Base-by-base conservation (phyloP, 2,113 vertebrate species). In the Dendrocopos noguchii region DNA sequence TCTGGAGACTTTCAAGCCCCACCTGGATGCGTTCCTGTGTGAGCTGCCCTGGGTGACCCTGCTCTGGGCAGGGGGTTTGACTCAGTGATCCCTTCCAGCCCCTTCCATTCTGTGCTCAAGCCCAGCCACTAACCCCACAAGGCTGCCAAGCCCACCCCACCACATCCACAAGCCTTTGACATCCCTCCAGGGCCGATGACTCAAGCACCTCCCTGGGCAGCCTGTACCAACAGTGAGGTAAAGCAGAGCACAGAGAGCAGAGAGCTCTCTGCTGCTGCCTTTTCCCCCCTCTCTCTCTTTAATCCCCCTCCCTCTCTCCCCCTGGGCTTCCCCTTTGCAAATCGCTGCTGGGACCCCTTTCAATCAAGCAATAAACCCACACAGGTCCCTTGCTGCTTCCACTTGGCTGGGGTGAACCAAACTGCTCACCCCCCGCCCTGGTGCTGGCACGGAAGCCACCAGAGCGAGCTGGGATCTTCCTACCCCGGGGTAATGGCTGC, bases 361-460 rank as follows among this genome's bases (percentile, higher is more conserved):
- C 95, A 96, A 95, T 93, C 95, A 94, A 91, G 76, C 75, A 80
- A 73, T 82, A 92, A 93, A 94, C 76, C 91, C 42, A 15, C 59
- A 71, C 39, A 13, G 86, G 84, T 24, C 81, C 77, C 87, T 75
- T 6, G 10, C 89, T 92, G 90, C 92, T 96, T 91, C 94, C 91
- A 86, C 88, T 56, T 90, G 87, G 87, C 86, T 74, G 95, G 93
- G 95, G 90, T 94, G 94, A 94, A 95, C 94, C 86, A 96, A 97
- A 82, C 80, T 78, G 90, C 71, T 94, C 95, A 59, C 57, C 84
- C 8, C 44, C 56, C 77, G 70, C 39, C 27, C 55, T 10, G 6
- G 76, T 4, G 75, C 87, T 65, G 55, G 63, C 31, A n/a, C 75
- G 84, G 65, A 91, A 87, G 81, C 88, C 25, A 8, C 94, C 79